Evolutionary conservation across 2,888 invertebrate genomes (phyloP).

Genomic region (Lasioglossum vierecki): DNA sequence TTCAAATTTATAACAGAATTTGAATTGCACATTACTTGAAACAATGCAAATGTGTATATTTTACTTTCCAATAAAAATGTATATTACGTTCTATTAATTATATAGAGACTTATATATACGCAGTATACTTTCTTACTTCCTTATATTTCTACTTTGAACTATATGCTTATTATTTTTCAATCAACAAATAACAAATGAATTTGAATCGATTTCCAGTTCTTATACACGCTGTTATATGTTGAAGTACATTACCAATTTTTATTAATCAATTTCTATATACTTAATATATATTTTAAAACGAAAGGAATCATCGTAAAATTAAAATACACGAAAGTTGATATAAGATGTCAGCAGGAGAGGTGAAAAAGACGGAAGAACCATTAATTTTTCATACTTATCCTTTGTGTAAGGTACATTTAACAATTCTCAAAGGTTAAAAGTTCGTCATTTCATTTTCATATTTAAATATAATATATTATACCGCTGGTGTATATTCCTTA

Average conservation of each 20-base stretch:
- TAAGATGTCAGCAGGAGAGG: constrained; percentile 82
- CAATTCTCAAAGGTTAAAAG: background rate
- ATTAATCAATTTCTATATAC: background rate
- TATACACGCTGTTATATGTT: background rate
- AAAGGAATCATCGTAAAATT: background rate
- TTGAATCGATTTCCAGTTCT: background rate
- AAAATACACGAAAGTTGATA: constrained; percentile 3
- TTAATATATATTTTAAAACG: background rate
- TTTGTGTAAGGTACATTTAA: constrained; percentile 88
- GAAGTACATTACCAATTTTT: background rate
- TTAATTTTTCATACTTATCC: constrained; percentile 91
- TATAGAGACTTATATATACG: background rate
- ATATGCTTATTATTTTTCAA: background rate
- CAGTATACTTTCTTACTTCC: too few relatives aligned
- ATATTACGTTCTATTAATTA: background rate
- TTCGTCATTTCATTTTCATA: background rate
- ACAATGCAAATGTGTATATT: background rate
- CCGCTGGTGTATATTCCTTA: background rate
- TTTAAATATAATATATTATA: background rate
- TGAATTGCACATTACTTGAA: background rate
- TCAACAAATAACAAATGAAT: constrained; percentile 38
- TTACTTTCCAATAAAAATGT: background rate
- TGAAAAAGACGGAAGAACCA: constrained; percentile 85
- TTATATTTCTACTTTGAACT: too few relatives aligned
- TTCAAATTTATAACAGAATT: constrained; percentile 15